Base-by-base conservation (phyloP, 30 jellyfish, hydroid and myxozoan genomes). In the Mastigias papua region DNA sequence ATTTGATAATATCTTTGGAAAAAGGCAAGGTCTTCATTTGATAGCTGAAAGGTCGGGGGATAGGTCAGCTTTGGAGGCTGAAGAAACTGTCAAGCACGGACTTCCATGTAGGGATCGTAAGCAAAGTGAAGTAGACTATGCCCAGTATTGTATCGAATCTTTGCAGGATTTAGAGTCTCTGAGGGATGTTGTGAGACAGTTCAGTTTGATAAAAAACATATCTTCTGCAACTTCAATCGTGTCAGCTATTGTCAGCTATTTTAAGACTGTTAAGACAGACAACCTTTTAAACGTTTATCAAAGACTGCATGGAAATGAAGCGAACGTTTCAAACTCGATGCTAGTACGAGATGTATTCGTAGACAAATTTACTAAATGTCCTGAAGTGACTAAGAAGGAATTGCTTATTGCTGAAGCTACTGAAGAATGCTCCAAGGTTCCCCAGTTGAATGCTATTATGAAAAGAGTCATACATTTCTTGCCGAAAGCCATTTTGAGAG, bases 151-250 rank as follows among this genome's bases (percentile, higher is more conserved):
- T 49, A 54, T 85, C 33, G 67, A 33, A 60, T 20, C 69, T 46
- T 75, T 85, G 51, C 54, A 37, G 0, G 60, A 69, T 31, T 46
- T 20, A 6, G 73, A 60, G 20, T 26, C 80, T 6, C 76, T 68
- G 69, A 70, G 13, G 17, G 76, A 85, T 46, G 88, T 85, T 20
- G 51, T 51, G 42, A 73, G 68, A 26, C 68, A 73, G 48, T 51
- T 85, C 34, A 85, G 88, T 25, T 23, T 48, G 23, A 29, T 85
- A 54, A 62, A 85, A 37, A 85, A 85, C 37, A 46, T 85, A 2
- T 85, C 88, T 1, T 85, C 94, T 2, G 85, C 94, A 3, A 51
- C 94, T 34, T 34, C 94, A 2, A 30, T 85, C 64, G 94, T 61
- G 25, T 71, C 94, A 1, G 94, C 94, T 10, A 85, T 85, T 26